These are phyloP conservation scores for Carposina sasakii DNA, from an alignment of 1,140 invertebrate genomes.

Conservation along the genomic window DNA sequence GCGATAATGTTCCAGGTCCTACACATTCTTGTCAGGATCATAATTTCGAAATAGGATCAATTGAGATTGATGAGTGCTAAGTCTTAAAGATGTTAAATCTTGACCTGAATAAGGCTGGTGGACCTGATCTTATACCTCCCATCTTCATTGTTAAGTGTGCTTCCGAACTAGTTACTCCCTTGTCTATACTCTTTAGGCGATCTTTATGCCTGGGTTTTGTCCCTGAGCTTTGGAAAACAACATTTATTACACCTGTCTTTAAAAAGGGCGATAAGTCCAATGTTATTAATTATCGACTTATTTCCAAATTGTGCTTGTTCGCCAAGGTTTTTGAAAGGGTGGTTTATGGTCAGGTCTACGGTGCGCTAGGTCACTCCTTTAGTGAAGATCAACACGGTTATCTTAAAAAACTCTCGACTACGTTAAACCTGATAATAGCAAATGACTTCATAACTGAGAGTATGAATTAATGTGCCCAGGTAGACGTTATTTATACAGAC, in stretches of 20 bases:
- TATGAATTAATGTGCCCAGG: conserved; percentile 18
- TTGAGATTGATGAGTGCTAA: neutral
- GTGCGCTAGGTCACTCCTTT: conserved; percentile 7
- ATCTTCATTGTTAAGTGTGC: conserved; percentile 26
- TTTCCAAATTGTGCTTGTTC: conserved; percentile 26
- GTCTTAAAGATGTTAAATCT: neutral
- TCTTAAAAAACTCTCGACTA: conserved; percentile 9
- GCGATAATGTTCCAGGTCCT: conserved; percentile 9
- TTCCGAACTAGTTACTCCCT: conserved; percentile 13
- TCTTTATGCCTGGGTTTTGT: conserved; percentile 21
- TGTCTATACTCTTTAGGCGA: conserved; percentile 18
- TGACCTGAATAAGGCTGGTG: conserved; percentile 3
- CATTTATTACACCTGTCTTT: conserved; percentile 25
- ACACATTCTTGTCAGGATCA: neutral
- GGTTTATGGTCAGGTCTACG: conserved; percentile 18
- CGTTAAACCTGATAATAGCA: conserved; percentile 9
- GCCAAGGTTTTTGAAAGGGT: conserved; percentile 26
- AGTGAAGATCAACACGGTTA: conserved; percentile 22
- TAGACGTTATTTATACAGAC: conserved; percentile 32
- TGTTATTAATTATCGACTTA: conserved; percentile 19
- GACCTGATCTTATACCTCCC: conserved; percentile 19
- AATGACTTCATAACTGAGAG: conserved; percentile 12
- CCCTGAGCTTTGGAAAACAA: conserved; percentile 26
- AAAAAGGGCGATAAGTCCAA: conserved; percentile 21
- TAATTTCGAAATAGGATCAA: neutral